Percentiles rank a stretch among this genome's conserved stretches.
These are phyloP conservation scores for Buteo buteo DNA, from an alignment of 2,113 vertebrate genomes.

Conservation along the genomic window DNA sequence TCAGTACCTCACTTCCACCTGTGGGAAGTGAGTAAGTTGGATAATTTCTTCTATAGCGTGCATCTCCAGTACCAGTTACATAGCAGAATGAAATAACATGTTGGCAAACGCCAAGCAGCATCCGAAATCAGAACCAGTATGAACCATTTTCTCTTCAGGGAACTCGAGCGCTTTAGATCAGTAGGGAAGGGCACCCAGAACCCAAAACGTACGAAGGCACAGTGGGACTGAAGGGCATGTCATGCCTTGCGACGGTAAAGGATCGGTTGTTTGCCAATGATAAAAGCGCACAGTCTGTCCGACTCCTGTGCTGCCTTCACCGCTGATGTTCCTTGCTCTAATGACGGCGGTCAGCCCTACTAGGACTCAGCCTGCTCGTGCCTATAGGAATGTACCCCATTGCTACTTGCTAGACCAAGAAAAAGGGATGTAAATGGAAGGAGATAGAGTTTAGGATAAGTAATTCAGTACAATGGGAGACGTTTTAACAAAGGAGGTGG, in stretches of 20 bases:
- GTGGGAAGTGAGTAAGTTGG: not conserved
- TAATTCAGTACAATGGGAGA: not conserved
- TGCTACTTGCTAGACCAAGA: not conserved
- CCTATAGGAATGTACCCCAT: not conserved
- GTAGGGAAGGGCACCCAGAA: not conserved
- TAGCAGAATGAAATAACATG: not conserved
- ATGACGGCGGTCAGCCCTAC: not conserved
- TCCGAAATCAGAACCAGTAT: not conserved
- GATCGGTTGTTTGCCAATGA: not conserved
- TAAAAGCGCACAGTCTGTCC: not conserved
- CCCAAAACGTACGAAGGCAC: not conserved
- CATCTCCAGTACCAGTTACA: not conserved
- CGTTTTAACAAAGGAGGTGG: not conserved
- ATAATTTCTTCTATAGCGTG: not conserved
- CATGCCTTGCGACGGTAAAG: not conserved
- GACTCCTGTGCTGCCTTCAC: not conserved
- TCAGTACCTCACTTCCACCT: not conserved
- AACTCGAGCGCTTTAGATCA: not conserved
- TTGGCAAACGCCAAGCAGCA: not conserved
- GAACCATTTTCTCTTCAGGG: not conserved
- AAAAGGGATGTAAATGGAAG: not conserved
- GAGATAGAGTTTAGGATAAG: not conserved
- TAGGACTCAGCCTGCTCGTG: not conserved
- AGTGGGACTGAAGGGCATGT: not conserved
- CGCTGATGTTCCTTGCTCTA: not conserved